Evolutionary conservation across 2,113 vertebrate genomes (phyloP), one percentile per base, ranked within the genome.

Genomic region (Chascanopsetta lugubris): DNA sequence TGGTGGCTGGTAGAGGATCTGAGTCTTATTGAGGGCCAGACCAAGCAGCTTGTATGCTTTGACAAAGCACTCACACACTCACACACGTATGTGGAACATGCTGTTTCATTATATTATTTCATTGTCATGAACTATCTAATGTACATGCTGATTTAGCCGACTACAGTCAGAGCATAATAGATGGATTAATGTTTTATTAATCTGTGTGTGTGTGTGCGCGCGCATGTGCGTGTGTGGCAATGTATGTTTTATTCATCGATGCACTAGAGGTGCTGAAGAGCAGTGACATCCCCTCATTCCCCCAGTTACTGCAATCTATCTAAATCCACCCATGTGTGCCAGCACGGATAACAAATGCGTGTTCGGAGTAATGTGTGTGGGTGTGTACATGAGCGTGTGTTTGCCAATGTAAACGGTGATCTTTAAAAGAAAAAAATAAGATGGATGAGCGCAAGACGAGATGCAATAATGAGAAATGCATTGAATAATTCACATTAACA

Each of bases 231-330:
- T 36, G 54, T 26, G 25, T 62, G 30, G 57, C 11, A 47, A 58
- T 3, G 4, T 58, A 76, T 84, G 70, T 74, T 48, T 86, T 80
- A 74, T 83, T 83, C 57, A 82, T 57, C 4, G 2, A 47, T 22
- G 25, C 36, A 58, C 34, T 62, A 40, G 54, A 76, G n/a, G 75
- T 79, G 36, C 53, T 79, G 48, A 71, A 32, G 57, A 75, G 62
- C 22, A 47, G 58, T 30, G 57, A 65, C 61, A 29, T 77, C 47
- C 49, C 17, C 43, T 62, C 56, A 48, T 38, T 58, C 25, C 36
- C 17, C 43, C 15, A 24, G 57, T 58, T 42, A 54, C 61, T 69
- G 47, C 53, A 51, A 78, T 79, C 56, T 68, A 76, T 61, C 59
- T 32, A 77, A 72, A 71, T 22, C 4, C 38, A 34, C 61, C 30